phyloP scores from a whole-genome alignment of 1,140 invertebrate genomes.

The Vanessa atalanta region DNA sequence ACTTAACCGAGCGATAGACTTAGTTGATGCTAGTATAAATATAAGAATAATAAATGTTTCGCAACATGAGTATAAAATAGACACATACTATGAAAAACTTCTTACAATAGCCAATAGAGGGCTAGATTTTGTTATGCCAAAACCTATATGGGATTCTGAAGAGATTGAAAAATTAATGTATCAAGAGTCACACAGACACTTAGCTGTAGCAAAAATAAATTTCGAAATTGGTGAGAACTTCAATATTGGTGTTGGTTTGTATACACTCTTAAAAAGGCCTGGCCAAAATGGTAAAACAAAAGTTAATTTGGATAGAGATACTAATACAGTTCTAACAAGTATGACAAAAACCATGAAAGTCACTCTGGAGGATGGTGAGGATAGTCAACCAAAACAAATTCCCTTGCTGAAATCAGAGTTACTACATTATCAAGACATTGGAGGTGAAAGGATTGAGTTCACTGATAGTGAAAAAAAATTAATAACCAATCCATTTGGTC shows the following conservation, averaged over 20 bases:
- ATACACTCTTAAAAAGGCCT: slow-evolving; percentile 56
- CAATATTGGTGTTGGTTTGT: slow-evolving; percentile 65
- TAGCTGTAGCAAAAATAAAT: slow-evolving; percentile 60
- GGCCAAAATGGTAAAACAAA: slow-evolving; percentile 53
- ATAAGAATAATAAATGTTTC: slow-evolving; percentile 68
- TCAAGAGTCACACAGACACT: slow-evolving; percentile 63
- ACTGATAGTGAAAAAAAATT: slow-evolving; percentile 64
- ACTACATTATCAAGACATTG: slow-evolving; percentile 63
- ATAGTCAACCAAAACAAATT: slow-evolving; percentile 51
- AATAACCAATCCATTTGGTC: slow-evolving; percentile 70
- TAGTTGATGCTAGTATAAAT: slow-evolving; percentile 63
- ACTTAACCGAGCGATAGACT: slow-evolving; percentile 58
- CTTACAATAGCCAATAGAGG: slow-evolving; percentile 58
- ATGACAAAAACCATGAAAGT: slow-evolving; percentile 66
- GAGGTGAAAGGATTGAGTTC: slow-evolving; percentile 63
- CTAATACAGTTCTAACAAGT: slow-evolving; percentile 59
- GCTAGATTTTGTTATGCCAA: slow-evolving; percentile 50
- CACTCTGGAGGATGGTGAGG: slow-evolving; percentile 34
- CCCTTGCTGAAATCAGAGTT: slow-evolving; percentile 67
- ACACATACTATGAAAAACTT: slow-evolving; percentile 65
- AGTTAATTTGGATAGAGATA: slow-evolving; percentile 59
- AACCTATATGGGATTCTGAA: slow-evolving; percentile 49
- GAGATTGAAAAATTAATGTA: slow-evolving; percentile 61
- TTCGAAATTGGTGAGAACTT: slow-evolving; percentile 67
- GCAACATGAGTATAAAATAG: slow-evolving; percentile 46